Conservation (phyloP, 2,888 invertebrate genomes). For the Notodonta ziczac region DNA sequence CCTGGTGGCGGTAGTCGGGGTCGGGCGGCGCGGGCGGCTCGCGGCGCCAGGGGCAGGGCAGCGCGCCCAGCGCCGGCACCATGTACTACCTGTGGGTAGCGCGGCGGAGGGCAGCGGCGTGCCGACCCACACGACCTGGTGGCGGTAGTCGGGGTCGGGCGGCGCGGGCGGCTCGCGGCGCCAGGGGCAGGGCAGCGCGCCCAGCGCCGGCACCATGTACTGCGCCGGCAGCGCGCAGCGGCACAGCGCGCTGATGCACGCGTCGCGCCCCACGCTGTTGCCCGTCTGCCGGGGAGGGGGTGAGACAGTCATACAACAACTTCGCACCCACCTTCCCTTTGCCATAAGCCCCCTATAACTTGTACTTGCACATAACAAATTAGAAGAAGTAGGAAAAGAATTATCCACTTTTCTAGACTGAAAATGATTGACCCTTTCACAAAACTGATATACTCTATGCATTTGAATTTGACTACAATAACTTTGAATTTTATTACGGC, state of each 20-base stretch:
- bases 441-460: no score
- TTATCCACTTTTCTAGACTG: no score
- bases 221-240: conserved; percentile 98
- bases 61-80: conserved; percentile 51
- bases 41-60: conserved; percentile 78
- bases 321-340: no score
- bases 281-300: conserved; percentile 53
- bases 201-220: conserved; percentile 95
- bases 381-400: no score
- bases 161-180: conserved; percentile 93
- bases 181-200: conserved; percentile 94
- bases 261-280: conserved; percentile 91
- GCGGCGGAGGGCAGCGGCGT: conserved; percentile 95
- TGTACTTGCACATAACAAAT: no score
- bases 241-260: conserved; percentile 97
- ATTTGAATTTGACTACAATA: no score
- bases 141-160: conserved; percentile 91
- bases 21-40: no score
- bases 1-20: no score
- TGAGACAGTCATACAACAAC: no score
- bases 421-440: no score
- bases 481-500: conserved; percentile 1
- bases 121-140: conserved; percentile 98
- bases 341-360: no score
- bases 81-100: conserved; percentile 86